Evolutionary conservation across 2,113 vertebrate genomes (phyloP).

Genomic region (Anoplopoma fimbria): DNA sequence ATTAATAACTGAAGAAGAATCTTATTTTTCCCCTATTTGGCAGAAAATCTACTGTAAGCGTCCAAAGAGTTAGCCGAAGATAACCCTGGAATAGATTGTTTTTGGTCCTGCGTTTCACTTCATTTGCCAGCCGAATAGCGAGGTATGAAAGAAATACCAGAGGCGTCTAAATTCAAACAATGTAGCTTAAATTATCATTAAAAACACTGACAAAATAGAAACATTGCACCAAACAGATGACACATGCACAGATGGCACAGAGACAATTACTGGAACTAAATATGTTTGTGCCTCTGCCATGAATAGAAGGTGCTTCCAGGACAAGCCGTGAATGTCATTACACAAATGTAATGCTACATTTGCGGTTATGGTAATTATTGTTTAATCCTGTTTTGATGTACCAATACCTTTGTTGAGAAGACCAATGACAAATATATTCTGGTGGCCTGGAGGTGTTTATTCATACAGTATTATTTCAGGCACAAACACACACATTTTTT

Average conservation of each 20-base stretch:
- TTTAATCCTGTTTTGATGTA: conserved; percentile 27
- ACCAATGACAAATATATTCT: conserved; percentile 11
- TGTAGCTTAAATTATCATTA: background rate
- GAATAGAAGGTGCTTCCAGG: background rate
- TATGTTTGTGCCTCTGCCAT: background rate
- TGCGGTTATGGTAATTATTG: conserved; percentile 28
- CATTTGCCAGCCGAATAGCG: background rate
- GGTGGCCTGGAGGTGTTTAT: conserved; percentile 6
- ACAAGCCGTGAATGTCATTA: conserved; percentile 8
- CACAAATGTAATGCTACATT: conserved; percentile 18
- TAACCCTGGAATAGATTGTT: background rate
- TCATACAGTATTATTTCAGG: background rate
- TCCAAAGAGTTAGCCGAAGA: background rate
- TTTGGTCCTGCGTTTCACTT: background rate
- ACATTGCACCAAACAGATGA: background rate
- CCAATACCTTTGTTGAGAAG: conserved; percentile 31
- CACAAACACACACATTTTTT: background rate
- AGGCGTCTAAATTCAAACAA: background rate
- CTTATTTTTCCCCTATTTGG: background rate
- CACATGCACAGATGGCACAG: background rate
- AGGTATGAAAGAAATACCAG: background rate
- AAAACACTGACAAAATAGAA: background rate
- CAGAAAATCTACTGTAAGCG: background rate
- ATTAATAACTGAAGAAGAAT: conserved; percentile 15
- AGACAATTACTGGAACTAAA: conserved; percentile 22